These are phyloP conservation scores for Anguilla rostrata DNA, from an alignment of 2,113 vertebrate genomes.

Conservation along the genomic window DNA sequence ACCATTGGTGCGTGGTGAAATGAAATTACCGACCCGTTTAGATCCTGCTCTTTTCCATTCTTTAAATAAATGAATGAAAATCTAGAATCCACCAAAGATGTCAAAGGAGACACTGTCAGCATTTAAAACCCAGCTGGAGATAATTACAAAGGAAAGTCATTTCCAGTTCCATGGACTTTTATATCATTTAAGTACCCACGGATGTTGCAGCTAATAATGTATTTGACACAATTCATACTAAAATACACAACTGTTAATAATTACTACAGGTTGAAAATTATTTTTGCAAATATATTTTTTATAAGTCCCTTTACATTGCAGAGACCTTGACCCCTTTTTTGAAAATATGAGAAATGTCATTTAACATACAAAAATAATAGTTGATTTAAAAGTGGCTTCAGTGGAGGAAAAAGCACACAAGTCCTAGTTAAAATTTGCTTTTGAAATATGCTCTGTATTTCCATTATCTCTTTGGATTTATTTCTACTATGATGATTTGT, in stretches of 20 bases:
- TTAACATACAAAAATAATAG: slow-evolving; percentile 4
- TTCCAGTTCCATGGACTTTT: slow-evolving; percentile 53
- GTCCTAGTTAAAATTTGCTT: no score
- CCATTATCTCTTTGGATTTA: no score
- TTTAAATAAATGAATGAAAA: slow-evolving; percentile 73
- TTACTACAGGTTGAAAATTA: slow-evolving; percentile 34
- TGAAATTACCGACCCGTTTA: slow-evolving; percentile 76
- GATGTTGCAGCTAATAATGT: slow-evolving; percentile 51
- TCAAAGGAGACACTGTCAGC: slow-evolving; percentile 41
- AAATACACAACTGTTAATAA: slow-evolving; percentile 48
- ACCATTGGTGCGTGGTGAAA: slow-evolving; percentile 69
- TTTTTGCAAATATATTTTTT: slow-evolving; percentile 27
- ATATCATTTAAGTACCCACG: slow-evolving; percentile 63
- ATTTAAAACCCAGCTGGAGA: slow-evolving; percentile 34
- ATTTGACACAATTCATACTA: slow-evolving; percentile 47
- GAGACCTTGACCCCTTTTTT: no score
- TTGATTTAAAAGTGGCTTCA: neutral
- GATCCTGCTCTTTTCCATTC: slow-evolving; percentile 68
- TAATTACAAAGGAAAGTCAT: slow-evolving; percentile 61
- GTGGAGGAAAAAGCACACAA: no score
- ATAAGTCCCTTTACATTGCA: slow-evolving; percentile 29
- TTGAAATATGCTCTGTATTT: no score
- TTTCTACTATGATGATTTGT: no score
- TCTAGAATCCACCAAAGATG: slow-evolving; percentile 56
- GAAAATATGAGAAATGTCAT: neutral